A percentile compares a stretch with the other conserved stretches of the same genome.
These are phyloP conservation scores for Falco concolor DNA, from an alignment of 2,797 vertebrate genomes.

Conservation along the genomic window DNA sequence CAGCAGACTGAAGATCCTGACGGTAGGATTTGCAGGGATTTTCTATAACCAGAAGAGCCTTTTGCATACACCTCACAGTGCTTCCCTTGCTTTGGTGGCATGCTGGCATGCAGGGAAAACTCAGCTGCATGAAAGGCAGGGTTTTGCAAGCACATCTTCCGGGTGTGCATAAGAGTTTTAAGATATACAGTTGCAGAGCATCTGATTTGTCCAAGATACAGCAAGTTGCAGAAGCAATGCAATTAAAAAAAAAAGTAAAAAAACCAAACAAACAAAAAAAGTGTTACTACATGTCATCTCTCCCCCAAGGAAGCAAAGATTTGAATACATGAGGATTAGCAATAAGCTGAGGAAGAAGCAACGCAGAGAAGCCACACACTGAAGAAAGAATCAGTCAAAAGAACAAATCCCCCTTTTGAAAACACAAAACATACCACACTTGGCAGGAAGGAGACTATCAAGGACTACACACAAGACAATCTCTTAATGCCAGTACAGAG, in stretches of 20 bases:
- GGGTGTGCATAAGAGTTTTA: neutral
- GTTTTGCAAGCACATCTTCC: neutral
- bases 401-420: conserved; percentile 6
- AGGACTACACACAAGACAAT: neutral
- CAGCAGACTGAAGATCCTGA: neutral
- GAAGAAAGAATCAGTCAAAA: neutral
- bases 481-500: neutral
- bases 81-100: neutral
- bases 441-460: neutral
- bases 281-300: neutral
- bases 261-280: too few relatives aligned
- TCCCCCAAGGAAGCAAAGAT: neutral
- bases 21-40: neutral
- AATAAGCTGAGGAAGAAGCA: neutral
- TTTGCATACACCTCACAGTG: neutral
- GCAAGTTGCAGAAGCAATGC: neutral
- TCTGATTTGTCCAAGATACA: neutral
- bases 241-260: too few relatives aligned
- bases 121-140: neutral
- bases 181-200: neutral
- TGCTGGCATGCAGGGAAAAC: neutral
- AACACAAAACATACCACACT: neutral
- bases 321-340: neutral
- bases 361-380: neutral
- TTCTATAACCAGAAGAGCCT: neutral